These are phyloP conservation scores for Parnassius orleans DNA, from an alignment of 2,888 invertebrate species.

Conservation along the genomic window DNA sequence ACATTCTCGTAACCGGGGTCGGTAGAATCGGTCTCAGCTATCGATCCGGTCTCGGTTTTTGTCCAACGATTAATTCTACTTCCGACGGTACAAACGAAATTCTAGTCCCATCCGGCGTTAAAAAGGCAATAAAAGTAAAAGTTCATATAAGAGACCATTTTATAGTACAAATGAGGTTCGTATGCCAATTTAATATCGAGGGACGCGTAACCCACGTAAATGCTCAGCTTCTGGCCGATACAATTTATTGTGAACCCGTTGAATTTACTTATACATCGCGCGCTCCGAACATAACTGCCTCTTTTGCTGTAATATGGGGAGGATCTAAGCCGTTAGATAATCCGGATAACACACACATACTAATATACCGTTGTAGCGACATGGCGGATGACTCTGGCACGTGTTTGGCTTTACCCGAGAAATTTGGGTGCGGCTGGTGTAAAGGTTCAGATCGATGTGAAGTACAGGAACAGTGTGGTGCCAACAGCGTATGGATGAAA, in stretches of 20 bases:
- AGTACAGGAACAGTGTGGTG: conserved; percentile 94
- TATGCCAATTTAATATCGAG: conserved; percentile 97
- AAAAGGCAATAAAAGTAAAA: conserved; percentile 94
- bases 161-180: conserved; percentile 95
- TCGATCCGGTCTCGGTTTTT: conserved; percentile 95
- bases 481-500: conserved; percentile 92
- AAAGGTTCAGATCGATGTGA: conserved; percentile 95
- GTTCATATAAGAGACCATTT: conserved; percentile 97
- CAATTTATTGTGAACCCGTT: conserved; percentile 96
- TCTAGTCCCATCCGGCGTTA: conserved; percentile 94
- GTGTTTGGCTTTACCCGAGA: conserved; percentile 94
- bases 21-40: conserved; percentile 96
- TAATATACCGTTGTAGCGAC: conserved; percentile 95
- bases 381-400: conserved; percentile 99
- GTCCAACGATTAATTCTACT: conserved; percentile 96
- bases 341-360: conserved; percentile 96
- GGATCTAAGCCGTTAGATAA: conserved; percentile 97
- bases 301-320: conserved; percentile 97
- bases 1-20: conserved; percentile 95
- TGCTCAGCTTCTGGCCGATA: conserved; percentile 94
- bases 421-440: conserved; percentile 98
- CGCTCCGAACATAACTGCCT: conserved; percentile 95
- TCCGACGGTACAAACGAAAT: conserved; percentile 93
- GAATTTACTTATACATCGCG: conserved; percentile 95
- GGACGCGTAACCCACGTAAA: conserved; percentile 95